Base-by-base conservation (phyloP, 2,113 vertebrate species). In the Salvelinus namaycush region DNA sequence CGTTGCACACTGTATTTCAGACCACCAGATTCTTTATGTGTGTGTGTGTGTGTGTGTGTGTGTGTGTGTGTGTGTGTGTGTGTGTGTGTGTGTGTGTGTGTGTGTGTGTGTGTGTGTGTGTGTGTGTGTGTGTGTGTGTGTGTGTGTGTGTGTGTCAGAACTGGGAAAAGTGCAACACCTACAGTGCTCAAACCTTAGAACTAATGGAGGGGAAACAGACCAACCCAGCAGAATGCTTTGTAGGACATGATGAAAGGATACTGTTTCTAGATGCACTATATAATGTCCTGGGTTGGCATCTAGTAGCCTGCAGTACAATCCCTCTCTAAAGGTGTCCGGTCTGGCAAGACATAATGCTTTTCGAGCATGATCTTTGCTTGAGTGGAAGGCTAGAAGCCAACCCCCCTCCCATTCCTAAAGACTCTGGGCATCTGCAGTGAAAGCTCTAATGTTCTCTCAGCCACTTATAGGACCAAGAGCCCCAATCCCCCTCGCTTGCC, bases 1-100 rank as follows among this genome's bases (percentile, higher is more conserved):
- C 81, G 74, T 75, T 76, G 68, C 31, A 71, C 69, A 84, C 72
- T 82, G 81, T 78, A 65, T 79, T 76, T 68, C 76, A 70, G 75
- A 82, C 83, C 82, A 79, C 29, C 51, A 54, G 51, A 54, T 14
- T 57, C 6, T 20, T 57, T 76, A 24, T 49, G 7, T 26, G 31
- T 70, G n/a, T 66, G 14, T 49, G 11, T 73, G 16, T 57, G 48
- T 22, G 2, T 60, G 48, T 72, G 27, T 81, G 59, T 16, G 31
- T 67, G 66, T 26, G 3, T 9, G 8, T 14, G 48, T 54, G 29
- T 81, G 48, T 22, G 2, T 60, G 48, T 72, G 20, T 27, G 67
- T 60, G 48, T 64, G 29, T 81, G 48, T 22, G 2, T 60, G 48
- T 72, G 27, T 81, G 59, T n/a, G 31, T 69, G 66, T 31, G 3